A percentile compares a stretch with the other conserved stretches of the same genome.
phyloP scores from a whole-genome alignment of 2,113 vertebrate genomes.

The Sporophila hypoxantha region DNA sequence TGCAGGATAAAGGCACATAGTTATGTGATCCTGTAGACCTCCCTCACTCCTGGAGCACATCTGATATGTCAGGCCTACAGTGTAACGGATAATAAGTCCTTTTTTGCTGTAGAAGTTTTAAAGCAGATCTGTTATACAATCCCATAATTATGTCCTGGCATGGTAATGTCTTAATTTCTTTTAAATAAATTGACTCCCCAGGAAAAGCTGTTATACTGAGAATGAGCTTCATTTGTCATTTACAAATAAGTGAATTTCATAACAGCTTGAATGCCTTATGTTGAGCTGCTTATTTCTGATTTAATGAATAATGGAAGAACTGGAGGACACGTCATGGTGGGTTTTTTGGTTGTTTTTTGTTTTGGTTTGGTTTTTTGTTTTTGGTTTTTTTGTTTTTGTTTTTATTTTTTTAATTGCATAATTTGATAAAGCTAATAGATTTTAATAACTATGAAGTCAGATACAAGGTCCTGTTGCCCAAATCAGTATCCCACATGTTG shows the following conservation, averaged over 20 bases:
- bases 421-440: neutral
- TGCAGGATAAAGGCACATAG: neutral
- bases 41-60: neutral
- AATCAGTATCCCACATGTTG: neutral
- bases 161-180: neutral
- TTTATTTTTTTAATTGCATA: neutral
- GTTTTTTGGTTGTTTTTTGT: neutral
- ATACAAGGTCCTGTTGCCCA: neutral
- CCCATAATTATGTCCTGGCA: neutral
- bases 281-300: neutral
- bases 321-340: neutral
- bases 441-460: neutral
- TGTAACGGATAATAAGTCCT: neutral
- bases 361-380: too few relatives aligned
- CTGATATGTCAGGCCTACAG: neutral
- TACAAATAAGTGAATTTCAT: neutral
- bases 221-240: conserved; percentile 12
- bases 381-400: too few relatives aligned
- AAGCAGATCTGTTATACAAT: neutral
- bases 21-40: rapidly evolving
- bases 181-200: conserved; percentile 7
- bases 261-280: conserved; percentile 36
- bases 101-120: neutral
- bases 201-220: conserved; percentile 7
- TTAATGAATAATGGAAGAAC: conserved; percentile 29